These are phyloP conservation scores for Euthynnus affinis DNA, from an alignment of 2,797 vertebrate species.

Conservation along the genomic window DNA sequence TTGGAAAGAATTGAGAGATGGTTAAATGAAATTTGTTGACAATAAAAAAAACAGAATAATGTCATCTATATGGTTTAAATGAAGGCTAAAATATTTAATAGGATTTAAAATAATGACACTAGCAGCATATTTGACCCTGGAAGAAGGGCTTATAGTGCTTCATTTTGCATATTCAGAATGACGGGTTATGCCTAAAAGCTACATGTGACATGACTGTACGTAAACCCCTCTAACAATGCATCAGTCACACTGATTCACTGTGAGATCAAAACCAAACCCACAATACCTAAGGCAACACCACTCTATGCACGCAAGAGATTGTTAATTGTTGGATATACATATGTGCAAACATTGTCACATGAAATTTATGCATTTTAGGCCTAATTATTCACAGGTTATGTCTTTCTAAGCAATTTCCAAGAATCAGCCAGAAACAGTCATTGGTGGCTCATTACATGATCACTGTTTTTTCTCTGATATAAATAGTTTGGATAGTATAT, in stretches of 20 bases:
- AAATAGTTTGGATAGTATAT: not conserved
- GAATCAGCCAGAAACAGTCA: constrained; percentile 56
- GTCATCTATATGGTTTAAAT: not conserved
- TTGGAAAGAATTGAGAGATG: no score
- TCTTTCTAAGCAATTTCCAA: constrained; percentile 64
- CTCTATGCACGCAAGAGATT: constrained; percentile 30
- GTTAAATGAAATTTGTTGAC: not conserved
- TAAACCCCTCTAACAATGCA: constrained; percentile 52
- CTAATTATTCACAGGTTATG: constrained; percentile 73
- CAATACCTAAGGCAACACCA: constrained; percentile 67
- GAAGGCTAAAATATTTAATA: not conserved
- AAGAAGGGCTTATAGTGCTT: constrained; percentile 33
- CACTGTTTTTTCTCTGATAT: constrained; percentile 17
- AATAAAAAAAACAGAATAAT: not conserved
- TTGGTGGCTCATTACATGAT: constrained; percentile 42
- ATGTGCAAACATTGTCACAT: constrained; percentile 71
- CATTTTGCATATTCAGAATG: constrained; percentile 66
- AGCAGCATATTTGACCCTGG: constrained; percentile 34
- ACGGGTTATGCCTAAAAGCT: constrained; percentile 61
- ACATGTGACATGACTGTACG: constrained; percentile 54
- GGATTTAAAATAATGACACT: not conserved
- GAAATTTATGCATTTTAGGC: constrained; percentile 69
- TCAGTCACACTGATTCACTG: constrained; percentile 73
- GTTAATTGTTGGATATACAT: constrained; percentile 72
- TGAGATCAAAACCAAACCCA: constrained; percentile 70